Base-by-base conservation (phyloP, 2,797 vertebrate species). In the Rhynchotus rufescens region DNA sequence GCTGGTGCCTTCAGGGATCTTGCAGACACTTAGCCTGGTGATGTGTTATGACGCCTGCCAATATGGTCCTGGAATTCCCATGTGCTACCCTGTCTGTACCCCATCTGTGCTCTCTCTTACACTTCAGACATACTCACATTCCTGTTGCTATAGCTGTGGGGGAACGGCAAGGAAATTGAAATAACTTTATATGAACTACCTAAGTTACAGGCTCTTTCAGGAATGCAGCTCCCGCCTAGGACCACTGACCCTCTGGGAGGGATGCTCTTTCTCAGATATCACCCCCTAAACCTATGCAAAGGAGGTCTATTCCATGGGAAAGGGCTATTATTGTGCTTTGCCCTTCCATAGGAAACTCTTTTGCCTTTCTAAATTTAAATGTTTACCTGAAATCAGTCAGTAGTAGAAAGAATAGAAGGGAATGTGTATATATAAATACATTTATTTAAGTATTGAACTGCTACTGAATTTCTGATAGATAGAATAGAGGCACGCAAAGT, bases 51-150 rank as follows among this genome's bases (percentile, higher is more conserved):
- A 84, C 89, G 61, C 3, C 47, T 26, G 67, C 74, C 92, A 95
- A 38, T 74, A 93, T 80, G 93, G 90, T 89, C 73, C 73, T 69
- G 38, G 6, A 0, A 25, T 54, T 86, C 71, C 34, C 0, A 0
- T 42, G 80, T 0, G 0, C 68, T 86, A 28, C 30, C 79, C 34
- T 74, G 61, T 59, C 79, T 75, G 75, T 59, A 38, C 69, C 66
- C 93, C 94, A 93, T 94, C 93, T 94, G 92, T 62, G 89, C 79
- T 51, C 51, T 75, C 65, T 82, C 69, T 14, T 12, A 36, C 2
- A 0, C 17, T 72, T 42, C 5, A 81, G 68, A n/a, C 30, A 16
- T 19, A 30, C 36, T 36, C 13, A 3, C 8, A 34, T 1, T 13
- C 69, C 76, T 77, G 73, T 52, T 34, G 8, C 62, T 62, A 65